Evolutionary conservation across 2,888 invertebrate species (phyloP).

Genomic region (Argyresthia goedartella): DNA sequence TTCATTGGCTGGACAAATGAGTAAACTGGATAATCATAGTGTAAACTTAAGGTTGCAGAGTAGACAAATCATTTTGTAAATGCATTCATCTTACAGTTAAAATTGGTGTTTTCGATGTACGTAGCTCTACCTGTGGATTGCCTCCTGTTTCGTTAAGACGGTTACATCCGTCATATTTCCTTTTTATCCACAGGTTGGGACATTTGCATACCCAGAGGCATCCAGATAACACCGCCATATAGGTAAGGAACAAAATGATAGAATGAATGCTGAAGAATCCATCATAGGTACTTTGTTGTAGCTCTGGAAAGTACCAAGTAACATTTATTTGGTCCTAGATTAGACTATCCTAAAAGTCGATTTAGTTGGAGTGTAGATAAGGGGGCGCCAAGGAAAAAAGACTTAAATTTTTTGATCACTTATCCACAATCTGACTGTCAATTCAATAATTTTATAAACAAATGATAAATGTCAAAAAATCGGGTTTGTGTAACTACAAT

Average conservation of each 20-base stretch:
- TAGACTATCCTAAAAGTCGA: no score
- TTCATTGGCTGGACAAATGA: neutral
- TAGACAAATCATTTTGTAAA: neutral
- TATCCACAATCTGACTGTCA: no score
- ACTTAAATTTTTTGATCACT: no score
- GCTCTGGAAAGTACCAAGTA: no score
- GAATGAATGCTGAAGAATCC: slow-evolving; percentile 3
- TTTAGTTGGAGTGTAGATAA: no score
- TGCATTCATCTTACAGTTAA: neutral
- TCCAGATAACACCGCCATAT: slow-evolving; percentile 30
- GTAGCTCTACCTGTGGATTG: slow-evolving; percentile 1
- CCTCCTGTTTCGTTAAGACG: slow-evolving; percentile 46
- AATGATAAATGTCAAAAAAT: no score
- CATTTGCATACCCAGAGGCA: slow-evolving; percentile 36
- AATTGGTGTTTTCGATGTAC: neutral
- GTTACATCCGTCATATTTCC: slow-evolving; percentile 65
- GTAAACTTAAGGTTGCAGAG: neutral
- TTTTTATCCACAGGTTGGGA: slow-evolving; percentile 65
- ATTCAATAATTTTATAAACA: no score
- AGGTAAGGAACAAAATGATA: slow-evolving; percentile 43
- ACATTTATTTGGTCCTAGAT: no score
- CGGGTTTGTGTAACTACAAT: no score
- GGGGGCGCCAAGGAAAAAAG: no score
- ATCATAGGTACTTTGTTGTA: no score
- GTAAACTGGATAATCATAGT: neutral